Conservation (phyloP, 2,113 vertebrate species). For the Oncorhynchus mykiss region DNA sequence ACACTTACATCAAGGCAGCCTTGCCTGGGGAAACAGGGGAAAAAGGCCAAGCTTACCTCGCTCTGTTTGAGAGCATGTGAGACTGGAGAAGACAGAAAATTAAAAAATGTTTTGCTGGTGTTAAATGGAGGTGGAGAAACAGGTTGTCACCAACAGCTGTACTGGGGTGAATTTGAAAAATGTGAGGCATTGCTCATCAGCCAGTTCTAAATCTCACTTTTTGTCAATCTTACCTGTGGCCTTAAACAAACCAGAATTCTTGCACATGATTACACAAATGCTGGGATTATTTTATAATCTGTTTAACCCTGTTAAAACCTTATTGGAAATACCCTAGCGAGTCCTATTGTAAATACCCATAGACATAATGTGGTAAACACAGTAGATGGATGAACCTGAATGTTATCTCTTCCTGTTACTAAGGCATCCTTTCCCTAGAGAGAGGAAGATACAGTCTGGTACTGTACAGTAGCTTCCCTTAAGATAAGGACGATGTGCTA, state of each 20-base stretch:
- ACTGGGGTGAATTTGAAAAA: too few relatives aligned
- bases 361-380: neutral
- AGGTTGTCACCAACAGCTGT: too few relatives aligned
- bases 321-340: neutral
- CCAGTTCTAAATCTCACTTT: too few relatives aligned
- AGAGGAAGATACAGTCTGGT: constrained; percentile 60
- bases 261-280: too few relatives aligned
- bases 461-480: constrained; percentile 44
- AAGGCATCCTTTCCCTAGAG: constrained; percentile 57
- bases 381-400: constrained; percentile 55
- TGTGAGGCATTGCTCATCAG: too few relatives aligned
- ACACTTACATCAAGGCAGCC: constrained; percentile 55
- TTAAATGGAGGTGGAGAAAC: neutral
- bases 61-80: constrained; percentile 40
- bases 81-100: constrained; percentile 1
- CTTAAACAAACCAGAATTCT: too few relatives aligned
- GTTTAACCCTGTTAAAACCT: too few relatives aligned
- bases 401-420: constrained; percentile 58
- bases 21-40: constrained; percentile 46
- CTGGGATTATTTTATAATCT: too few relatives aligned
- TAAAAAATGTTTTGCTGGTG: neutral
- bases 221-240: too few relatives aligned
- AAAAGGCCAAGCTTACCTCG: constrained; percentile 57
- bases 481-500: constrained; percentile 59
- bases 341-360: neutral